These are phyloP conservation scores for Eclectus roratus DNA, from an alignment of 2,113 vertebrate species.

Conservation along the genomic window DNA sequence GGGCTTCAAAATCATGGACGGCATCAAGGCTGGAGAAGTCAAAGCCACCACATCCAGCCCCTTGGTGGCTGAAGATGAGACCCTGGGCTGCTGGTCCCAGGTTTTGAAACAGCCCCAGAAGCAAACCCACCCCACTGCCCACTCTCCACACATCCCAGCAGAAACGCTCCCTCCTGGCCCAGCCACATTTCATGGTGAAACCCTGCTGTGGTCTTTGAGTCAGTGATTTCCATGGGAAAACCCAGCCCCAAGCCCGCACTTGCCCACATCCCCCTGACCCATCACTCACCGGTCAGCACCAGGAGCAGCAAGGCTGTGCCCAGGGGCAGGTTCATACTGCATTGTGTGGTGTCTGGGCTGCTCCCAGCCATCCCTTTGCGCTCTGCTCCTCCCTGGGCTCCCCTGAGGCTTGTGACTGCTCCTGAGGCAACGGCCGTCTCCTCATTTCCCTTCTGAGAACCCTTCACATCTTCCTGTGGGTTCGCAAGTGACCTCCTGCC, in stretches of 20 bases:
- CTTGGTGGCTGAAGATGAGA: not conserved
- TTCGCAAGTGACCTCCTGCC: not conserved
- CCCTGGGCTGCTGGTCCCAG: too few species aligned
- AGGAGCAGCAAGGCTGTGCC: not conserved
- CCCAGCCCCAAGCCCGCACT: not conserved
- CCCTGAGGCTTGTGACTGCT: not conserved
- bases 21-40: accelerated
- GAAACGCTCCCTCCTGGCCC: not conserved
- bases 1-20: not conserved
- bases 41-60: not conserved
- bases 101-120: not conserved
- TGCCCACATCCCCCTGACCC: accelerated
- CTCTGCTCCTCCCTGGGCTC: not conserved
- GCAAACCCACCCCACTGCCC: not conserved
- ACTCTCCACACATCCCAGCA: not conserved
- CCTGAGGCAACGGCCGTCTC: not conserved
- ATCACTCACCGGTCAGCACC: not conserved
- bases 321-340: not conserved
- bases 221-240: not conserved
- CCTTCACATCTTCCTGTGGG: not conserved
- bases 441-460: not conserved
- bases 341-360: not conserved
- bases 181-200: not conserved
- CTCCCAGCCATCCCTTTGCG: accelerated
- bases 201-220: not conserved